Evolutionary conservation across 2,888 invertebrate species (phyloP), one percentile per base, ranked within the genome.

Genomic region (Alloplasta piceator): DNA sequence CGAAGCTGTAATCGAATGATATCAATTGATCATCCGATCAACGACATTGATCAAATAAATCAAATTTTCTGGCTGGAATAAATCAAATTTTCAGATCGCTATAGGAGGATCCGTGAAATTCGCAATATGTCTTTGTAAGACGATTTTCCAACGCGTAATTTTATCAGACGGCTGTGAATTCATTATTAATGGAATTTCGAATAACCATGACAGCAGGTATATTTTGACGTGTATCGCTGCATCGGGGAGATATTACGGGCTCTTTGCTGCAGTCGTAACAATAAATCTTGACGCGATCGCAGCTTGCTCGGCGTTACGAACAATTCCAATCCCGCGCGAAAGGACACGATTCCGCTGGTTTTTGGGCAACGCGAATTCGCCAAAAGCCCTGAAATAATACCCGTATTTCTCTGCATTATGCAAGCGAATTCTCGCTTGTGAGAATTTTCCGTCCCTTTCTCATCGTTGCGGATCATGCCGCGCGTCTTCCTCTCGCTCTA

Each of bases 361-460:
- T 36, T 67, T 60, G 16, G 43, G 38, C 39, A 64, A 10, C 7
- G 16, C 36, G n/a, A 66, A 70, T 46, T 26, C 9, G 36, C 26
- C 41, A 10, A 60, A 60, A 43, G 7, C 56, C 7, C 14, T 43
- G 46, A 39, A 50, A 67, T 41, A 77, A 77, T 70, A 68, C 39
- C 9, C 63, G 41, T 26, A 77, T 68, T 43, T 50, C 56, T 7
- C 38, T 12, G 38, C 10, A 56, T 76, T 70, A 76, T 50, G 80
- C 77, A 77, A 73, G 64, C 67, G 52, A 41, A 52, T 77, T 78
- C 61, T 81, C 77, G 64, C 78, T 68, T 12, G 36, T 46, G 26
- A n/a, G 41, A 81, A 73, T 55, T 64, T 60, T 3, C 64, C 52
- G 36, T 58, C 46, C 14, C 50, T 58, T 60, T 55, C n/a, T 9